Evolutionary conservation across 2,888 invertebrate species (phyloP), one percentile per base, ranked within the genome.

Genomic region (Parnassius smintheus): DNA sequence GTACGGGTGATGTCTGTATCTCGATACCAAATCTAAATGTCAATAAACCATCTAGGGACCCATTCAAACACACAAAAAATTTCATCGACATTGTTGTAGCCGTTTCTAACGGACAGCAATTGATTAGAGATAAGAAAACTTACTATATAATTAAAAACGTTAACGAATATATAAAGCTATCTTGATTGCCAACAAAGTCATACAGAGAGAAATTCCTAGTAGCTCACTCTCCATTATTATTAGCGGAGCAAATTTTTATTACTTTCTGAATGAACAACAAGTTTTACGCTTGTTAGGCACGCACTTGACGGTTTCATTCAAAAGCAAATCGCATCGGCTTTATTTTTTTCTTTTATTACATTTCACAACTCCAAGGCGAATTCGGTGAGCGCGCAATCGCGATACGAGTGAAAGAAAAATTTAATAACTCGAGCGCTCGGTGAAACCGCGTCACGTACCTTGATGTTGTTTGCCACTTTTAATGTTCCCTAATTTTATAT

Each of bases 351-450:
- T 50, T 55, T 59, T 56, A 64, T 64, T 48, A 51, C 13, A 46
- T 53, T 55, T 59, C 48, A 51, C 10, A 18, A 56, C 22, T 41
- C 45, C 48, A 10, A 13, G 55, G 18, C 48, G 55, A 13, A 49
- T 13, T 49, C 49, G 13, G 12, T 9, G 44, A 18, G 25, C 35
- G 56, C 41, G 59, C 61, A 48, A 18, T 25, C 52, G 41, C 8
- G 25, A 49, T 55, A n/a, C 12, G 54, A 45, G 49, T 41, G 46
- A 45, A 51, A 9, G 54, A 49, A 62, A 56, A 56, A 59, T 64
- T 59, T 59, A 63, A 63, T 63, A 63, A 64, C 51, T 51, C 50
- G 54, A 44, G 59, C 45, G 55, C 46, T 46, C n/a, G 45, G n/a
- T 58, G 41, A 48, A 48, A 54, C 62, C 59, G 41, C 51, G 41